A percentile compares a stretch with the other conserved stretches of the same genome.
Conservation (phyloP, 1,140 invertebrate species). For the Drosophila tropicalis region DNA sequence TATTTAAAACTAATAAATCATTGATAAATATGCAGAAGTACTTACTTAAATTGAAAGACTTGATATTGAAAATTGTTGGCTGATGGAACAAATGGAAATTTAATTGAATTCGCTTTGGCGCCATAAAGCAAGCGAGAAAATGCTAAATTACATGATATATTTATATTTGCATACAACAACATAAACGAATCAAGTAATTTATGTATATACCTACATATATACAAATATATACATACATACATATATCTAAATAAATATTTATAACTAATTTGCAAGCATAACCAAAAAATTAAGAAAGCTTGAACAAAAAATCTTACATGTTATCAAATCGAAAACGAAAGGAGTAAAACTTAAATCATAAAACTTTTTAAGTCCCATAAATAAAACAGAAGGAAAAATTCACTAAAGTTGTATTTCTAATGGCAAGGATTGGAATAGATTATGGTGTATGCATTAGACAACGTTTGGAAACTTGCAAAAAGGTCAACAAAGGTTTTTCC, state of each 20-base stretch:
- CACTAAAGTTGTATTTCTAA: neutral
- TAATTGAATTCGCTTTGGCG: constrained; percentile 24
- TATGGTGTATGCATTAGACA: too few species aligned
- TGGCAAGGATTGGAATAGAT: too few species aligned
- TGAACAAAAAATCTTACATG: constrained; percentile 53
- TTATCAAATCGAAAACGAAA: constrained; percentile 45
- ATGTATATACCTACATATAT: too few species aligned
- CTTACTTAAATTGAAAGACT: constrained; percentile 71
- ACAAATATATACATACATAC: constrained; percentile 46
- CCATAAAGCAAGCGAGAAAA: constrained; percentile 16
- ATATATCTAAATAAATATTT: constrained; percentile 44
- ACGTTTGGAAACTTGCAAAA: too few species aligned
- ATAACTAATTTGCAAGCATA: constrained; percentile 54
- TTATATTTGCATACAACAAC: constrained; percentile 57
- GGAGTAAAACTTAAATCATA: constrained; percentile 41
- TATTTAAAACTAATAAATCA: constrained; percentile 19
- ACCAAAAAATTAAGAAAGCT: constrained; percentile 38
- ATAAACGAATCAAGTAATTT: constrained; percentile 32
- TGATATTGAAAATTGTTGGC: constrained; percentile 65
- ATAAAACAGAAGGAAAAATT: constrained; percentile 41
- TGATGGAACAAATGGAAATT: constrained; percentile 44
- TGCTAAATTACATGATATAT: constrained; percentile 24
- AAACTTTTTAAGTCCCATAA: constrained; percentile 63
- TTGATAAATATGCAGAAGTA: constrained; percentile 37
- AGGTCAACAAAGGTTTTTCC: too few species aligned